Percentiles rank a stretch among this genome's conserved stretches.
phyloP scores from a whole-genome alignment of 2,797 vertebrate genomes.

The Argyrosomus regius region DNA sequence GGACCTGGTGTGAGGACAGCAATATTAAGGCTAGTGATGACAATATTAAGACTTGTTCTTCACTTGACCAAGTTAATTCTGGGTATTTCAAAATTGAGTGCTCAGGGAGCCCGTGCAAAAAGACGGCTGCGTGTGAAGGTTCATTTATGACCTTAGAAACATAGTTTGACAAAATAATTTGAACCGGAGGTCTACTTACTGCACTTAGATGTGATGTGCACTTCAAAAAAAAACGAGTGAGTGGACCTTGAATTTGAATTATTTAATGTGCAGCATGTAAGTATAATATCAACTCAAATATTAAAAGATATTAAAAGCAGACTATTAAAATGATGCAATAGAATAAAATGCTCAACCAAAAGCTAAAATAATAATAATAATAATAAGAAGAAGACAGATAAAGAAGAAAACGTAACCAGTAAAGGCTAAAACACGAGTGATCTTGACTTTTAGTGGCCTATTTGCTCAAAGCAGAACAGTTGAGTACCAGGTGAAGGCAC shows the following conservation, averaged over 20 bases:
- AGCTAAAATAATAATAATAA: not conserved
- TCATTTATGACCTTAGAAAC: constrained; percentile 26
- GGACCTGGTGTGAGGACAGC: constrained; percentile 32
- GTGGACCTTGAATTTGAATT: not conserved
- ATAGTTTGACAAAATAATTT: constrained; percentile 24
- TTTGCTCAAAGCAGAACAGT: not conserved
- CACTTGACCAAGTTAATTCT: constrained; percentile 24
- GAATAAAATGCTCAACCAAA: rapidly evolving
- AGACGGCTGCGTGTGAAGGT: constrained; percentile 5
- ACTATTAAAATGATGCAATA: not conserved
- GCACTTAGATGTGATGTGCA: not conserved
- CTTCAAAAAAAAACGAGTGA: not conserved
- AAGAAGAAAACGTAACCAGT: not conserved
- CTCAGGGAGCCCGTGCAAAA: not conserved
- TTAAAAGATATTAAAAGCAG: not conserved
- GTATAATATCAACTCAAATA: not conserved
- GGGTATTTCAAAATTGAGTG: constrained; percentile 19
- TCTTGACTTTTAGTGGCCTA: not conserved
- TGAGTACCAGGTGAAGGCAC: not conserved
- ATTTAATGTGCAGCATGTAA: not conserved
- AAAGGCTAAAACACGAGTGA: not conserved
- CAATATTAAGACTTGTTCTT: constrained; percentile 30
- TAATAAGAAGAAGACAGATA: too few relatives aligned
- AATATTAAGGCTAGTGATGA: constrained; percentile 28
- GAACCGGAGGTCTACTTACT: not conserved